These are phyloP conservation scores for Oligia strigilis DNA, from an alignment of 2,888 invertebrate species.

Conservation along the genomic window DNA sequence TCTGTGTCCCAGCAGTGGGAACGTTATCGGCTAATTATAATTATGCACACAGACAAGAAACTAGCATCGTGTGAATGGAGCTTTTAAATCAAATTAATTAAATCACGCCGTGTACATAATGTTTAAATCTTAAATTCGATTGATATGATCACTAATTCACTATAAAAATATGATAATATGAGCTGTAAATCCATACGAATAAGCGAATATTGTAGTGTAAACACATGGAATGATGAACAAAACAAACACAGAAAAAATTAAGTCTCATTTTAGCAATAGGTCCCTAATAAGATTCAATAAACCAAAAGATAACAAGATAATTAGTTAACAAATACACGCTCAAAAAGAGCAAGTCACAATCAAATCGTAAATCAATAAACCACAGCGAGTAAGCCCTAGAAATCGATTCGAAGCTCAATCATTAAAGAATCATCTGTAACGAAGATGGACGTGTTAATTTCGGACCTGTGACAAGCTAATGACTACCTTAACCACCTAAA, in stretches of 20 bases:
- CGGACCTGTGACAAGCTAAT: slow-evolving; percentile 66
- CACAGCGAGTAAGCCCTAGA: slow-evolving; percentile 83
- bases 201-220: not conserved
- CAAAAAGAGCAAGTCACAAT: slow-evolving; percentile 86
- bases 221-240: not conserved
- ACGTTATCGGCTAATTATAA: too few species aligned
- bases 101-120: not conserved
- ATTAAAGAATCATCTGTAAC: slow-evolving; percentile 89
- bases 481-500: slow-evolving; percentile 65
- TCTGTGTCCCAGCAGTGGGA: too few species aligned
- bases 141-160: not conserved
- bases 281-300: slow-evolving; percentile 39
- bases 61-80: not conserved
- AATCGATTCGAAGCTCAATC: slow-evolving; percentile 86
- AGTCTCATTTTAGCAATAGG: not conserved
- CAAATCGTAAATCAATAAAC: slow-evolving; percentile 87
- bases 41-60: not conserved
- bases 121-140: not conserved
- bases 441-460: slow-evolving; percentile 88
- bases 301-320: slow-evolving; percentile 77
- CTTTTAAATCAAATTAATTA: not conserved
- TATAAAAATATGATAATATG: not conserved
- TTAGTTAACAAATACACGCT: slow-evolving; percentile 72
- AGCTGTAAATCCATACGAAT: not conserved
- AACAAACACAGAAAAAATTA: not conserved